These are phyloP conservation scores for Chloromyia formosa DNA, from an alignment of 2,888 invertebrate species.

Conservation along the genomic window DNA sequence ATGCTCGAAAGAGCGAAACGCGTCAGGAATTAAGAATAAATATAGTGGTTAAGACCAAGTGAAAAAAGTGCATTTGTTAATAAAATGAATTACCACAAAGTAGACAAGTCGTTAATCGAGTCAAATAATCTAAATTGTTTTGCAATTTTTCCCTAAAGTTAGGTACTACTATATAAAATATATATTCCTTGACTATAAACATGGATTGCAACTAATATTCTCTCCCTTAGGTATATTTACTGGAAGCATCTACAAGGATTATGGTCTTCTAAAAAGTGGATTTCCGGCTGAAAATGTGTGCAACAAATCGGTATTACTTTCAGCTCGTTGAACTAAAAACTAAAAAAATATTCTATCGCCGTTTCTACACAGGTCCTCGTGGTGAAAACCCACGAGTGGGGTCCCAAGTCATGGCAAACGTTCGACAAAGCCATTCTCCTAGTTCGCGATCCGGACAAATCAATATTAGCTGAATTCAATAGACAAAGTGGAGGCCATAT, in stretches of 20 bases:
- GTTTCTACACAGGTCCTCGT: constrained; percentile 66
- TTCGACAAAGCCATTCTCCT: constrained; percentile 76
- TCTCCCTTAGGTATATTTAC: constrained; percentile 69
- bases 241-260: constrained; percentile 84
- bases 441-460: constrained; percentile 76
- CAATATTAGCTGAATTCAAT: constrained; percentile 78
- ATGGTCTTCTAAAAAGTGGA: constrained; percentile 78
- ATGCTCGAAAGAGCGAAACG: too few relatives aligned
- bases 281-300: constrained; percentile 81
- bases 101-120: too few relatives aligned
- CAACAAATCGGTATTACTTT: constrained; percentile 70
- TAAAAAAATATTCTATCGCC: neutral
- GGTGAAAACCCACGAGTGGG: constrained; percentile 83
- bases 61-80: too few relatives aligned
- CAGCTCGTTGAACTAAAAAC: neutral
- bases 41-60: too few relatives aligned
- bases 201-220: too few relatives aligned
- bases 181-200: too few relatives aligned
- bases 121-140: too few relatives aligned
- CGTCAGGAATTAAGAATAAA: too few relatives aligned
- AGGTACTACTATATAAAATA: too few relatives aligned
- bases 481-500: constrained; percentile 82
- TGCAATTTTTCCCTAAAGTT: too few relatives aligned
- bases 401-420: constrained; percentile 67
- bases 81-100: too few relatives aligned